These are phyloP conservation scores for Agonopterix arenella DNA, from an alignment of 2,888 invertebrate genomes.

Conservation along the genomic window DNA sequence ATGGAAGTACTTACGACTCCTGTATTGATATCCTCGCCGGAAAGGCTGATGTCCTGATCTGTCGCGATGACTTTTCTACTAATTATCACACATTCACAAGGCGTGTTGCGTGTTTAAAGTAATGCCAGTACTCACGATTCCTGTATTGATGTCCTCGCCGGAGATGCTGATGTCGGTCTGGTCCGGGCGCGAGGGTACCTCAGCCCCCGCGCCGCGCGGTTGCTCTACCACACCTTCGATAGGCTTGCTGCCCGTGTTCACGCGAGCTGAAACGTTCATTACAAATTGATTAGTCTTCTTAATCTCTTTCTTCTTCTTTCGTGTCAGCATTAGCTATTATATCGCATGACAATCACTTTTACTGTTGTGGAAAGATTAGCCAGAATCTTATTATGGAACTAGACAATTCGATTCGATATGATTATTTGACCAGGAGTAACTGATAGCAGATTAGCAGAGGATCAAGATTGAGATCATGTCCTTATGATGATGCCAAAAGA, in stretches of 20 bases:
- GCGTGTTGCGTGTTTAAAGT: neutral
- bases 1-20: constrained; percentile 40
- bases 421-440: no score
- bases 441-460: no score
- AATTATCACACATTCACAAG: constrained; percentile 14
- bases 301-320: no score
- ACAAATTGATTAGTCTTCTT: neutral
- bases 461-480: no score
- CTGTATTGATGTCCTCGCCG: constrained; percentile 49
- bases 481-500: no score
- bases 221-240: constrained; percentile 40
- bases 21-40: constrained; percentile 51
- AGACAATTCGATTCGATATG: no score
- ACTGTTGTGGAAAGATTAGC: neutral
- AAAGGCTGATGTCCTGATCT: constrained; percentile 61
- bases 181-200: constrained; percentile 55
- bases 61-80: constrained; percentile 57
- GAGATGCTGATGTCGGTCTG: constrained; percentile 62
- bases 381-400: no score
- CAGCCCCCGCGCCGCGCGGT: constrained; percentile 46
- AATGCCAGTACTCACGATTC: constrained; percentile 42
- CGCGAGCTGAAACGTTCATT: constrained; percentile 40
- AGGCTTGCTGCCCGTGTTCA: constrained; percentile 27
- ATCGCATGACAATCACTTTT: no score
- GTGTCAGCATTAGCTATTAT: neutral